Conservation (phyloP, 2,888 invertebrate genomes). For the Parelbella ahira region DNA sequence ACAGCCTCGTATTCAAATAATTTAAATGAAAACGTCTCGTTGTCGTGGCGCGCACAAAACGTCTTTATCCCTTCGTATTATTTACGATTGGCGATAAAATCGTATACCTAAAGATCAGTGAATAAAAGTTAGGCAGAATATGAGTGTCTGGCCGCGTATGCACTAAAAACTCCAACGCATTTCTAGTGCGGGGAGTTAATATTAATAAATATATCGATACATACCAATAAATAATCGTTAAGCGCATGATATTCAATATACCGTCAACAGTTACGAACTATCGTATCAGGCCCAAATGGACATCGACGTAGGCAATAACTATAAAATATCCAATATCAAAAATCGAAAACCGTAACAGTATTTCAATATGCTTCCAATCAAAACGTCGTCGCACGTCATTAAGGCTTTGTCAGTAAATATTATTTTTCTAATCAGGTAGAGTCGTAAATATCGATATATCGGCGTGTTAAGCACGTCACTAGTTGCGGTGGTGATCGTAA, state of each 20-base stretch:
- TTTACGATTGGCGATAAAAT: conserved; percentile 69
- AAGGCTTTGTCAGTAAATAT: conserved; percentile 33
- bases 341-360: conserved; percentile 17
- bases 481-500: conserved; percentile 58
- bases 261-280: too few species aligned
- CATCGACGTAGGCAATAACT: conserved; percentile 8
- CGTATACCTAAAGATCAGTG: conserved; percentile 64
- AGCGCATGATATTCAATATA: too few species aligned
- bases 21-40: conserved; percentile 68
- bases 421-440: conserved; percentile 34
- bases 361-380: conserved; percentile 21
- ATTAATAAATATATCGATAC: conserved; percentile 5
- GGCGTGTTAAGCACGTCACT: conserved; percentile 42
- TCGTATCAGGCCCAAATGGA: too few species aligned
- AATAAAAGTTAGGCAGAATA: conserved; percentile 63
- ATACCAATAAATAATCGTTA: background rate
- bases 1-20: conserved; percentile 61
- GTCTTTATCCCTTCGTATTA: conserved; percentile 70
- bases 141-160: conserved; percentile 48
- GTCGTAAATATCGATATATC: conserved; percentile 32
- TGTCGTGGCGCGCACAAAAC: conserved; percentile 60
- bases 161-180: conserved; percentile 54
- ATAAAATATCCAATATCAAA: conserved; percentile 9
- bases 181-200: too few species aligned
- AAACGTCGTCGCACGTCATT: conserved; percentile 26